Conservation (phyloP, 2,113 vertebrate genomes). For the Rhea americana region DNA sequence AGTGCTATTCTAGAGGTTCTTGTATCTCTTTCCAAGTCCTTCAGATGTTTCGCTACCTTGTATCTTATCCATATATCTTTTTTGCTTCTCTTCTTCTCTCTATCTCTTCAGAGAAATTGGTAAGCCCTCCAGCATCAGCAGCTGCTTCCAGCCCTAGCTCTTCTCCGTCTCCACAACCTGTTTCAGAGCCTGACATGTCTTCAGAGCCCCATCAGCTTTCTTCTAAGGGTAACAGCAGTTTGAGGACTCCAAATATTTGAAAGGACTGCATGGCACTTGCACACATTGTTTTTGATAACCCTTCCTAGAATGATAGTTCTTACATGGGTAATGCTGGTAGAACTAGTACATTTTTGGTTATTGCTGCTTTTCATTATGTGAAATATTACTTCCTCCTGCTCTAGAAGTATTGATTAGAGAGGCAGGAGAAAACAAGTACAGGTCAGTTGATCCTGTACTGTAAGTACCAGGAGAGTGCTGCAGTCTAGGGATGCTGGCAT, state of each 20-base stretch:
- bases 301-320: conserved; percentile 55
- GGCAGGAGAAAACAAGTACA: conserved; percentile 40
- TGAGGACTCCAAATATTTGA: conserved; percentile 74
- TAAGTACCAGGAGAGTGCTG: conserved; percentile 40
- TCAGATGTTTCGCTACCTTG: conserved; percentile 24
- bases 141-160: conserved; percentile 85
- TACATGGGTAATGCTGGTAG: conserved; percentile 30
- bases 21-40: conserved; percentile 63
- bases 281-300: conserved; percentile 58
- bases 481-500: neutral
- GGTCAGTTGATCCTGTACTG: conserved; percentile 10
- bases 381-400: conserved; percentile 34
- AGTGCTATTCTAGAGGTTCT: conserved; percentile 42
- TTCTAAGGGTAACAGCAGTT: conserved; percentile 85
- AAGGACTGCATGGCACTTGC: conserved; percentile 75
- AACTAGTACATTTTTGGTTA: conserved; percentile 28
- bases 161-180: conserved; percentile 86
- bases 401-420: conserved; percentile 39
- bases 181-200: conserved; percentile 83
- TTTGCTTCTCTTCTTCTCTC: conserved; percentile 75
- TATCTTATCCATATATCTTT: conserved; percentile 69
- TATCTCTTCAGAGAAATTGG: conserved; percentile 81
- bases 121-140: conserved; percentile 85
- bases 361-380: conserved; percentile 8
- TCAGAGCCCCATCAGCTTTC: conserved; percentile 83